These are phyloP conservation scores for Pogonognathellus flavescens DNA, from an alignment of 1,140 invertebrate genomes.

Conservation along the genomic window DNA sequence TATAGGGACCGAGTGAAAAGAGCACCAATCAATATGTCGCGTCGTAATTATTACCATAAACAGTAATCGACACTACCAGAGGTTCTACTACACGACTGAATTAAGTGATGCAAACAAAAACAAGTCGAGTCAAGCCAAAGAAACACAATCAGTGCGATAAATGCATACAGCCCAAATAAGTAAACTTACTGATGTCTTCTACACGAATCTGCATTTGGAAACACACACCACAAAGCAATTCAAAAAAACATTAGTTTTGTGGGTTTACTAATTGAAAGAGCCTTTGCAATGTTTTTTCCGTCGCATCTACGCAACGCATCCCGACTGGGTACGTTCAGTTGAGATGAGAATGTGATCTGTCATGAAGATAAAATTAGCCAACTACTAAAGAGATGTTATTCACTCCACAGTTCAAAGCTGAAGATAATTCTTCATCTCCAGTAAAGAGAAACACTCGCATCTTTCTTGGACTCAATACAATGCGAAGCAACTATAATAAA, in stretches of 20 bases:
- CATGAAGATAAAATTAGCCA: slow-evolving; percentile 1
- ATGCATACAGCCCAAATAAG: not conserved
- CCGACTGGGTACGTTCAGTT: not conserved
- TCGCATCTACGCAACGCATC: not conserved
- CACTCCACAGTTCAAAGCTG: slow-evolving; percentile 26
- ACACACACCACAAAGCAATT: not conserved
- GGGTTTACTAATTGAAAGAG: slow-evolving; percentile 18
- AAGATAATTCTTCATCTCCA: not conserved
- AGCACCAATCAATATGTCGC: too few species aligned
- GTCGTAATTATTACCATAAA: too few species aligned
- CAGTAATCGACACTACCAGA: too few species aligned
- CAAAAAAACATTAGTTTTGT: not conserved
- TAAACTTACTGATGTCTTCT: not conserved
- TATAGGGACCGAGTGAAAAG: too few species aligned
- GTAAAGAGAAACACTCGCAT: too few species aligned
- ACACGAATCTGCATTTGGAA: not conserved
- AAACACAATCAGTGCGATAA: not conserved
- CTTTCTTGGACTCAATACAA: too few species aligned
- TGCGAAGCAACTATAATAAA: too few species aligned
- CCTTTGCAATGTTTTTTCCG: slow-evolving; percentile 20
- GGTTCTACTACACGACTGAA: too few species aligned
- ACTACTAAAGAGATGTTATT: slow-evolving; percentile 6
- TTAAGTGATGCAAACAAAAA: too few species aligned
- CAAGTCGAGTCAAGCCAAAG: too few species aligned
- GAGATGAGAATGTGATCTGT: not conserved